These are phyloP conservation scores for Pongo abelii DNA, from an alignment of 2,113 vertebrate genomes.

Conservation along the genomic window DNA sequence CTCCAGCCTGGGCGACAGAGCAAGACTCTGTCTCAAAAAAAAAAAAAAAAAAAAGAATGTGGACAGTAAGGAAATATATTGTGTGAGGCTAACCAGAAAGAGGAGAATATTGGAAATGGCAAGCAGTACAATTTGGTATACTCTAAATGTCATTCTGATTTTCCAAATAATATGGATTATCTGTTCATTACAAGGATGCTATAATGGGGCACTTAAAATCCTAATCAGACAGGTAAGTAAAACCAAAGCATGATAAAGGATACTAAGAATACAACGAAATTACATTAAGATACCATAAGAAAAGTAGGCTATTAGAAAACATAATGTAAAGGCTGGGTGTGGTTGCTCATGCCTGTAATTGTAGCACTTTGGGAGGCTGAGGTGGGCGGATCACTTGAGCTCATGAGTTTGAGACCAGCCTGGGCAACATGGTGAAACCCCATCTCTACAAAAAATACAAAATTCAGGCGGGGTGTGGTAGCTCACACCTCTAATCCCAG, in stretches of 20 bases:
- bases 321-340: no score
- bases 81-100: neutral
- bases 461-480: no score
- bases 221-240: neutral
- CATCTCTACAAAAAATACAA: no score
- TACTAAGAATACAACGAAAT: constrained; percentile 5
- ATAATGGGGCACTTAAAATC: neutral
- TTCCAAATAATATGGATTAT: neutral
- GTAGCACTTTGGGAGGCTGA: no score
- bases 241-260: constrained; percentile 22
- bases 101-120: neutral
- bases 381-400: no score
- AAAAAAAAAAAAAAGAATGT: neutral
- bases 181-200: neutral
- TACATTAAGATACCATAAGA: neutral
- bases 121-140: neutral
- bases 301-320: neutral
- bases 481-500: no score
- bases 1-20: no score
- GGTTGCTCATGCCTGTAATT: no score
- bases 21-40: no score
- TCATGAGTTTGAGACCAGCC: no score
- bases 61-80: neutral
- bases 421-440: no score
- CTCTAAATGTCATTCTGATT: constrained; percentile 34